These are phyloP conservation scores for Brachionus rotundiformis DNA, from an alignment of 1,140 invertebrate species.

Conservation along the genomic window DNA sequence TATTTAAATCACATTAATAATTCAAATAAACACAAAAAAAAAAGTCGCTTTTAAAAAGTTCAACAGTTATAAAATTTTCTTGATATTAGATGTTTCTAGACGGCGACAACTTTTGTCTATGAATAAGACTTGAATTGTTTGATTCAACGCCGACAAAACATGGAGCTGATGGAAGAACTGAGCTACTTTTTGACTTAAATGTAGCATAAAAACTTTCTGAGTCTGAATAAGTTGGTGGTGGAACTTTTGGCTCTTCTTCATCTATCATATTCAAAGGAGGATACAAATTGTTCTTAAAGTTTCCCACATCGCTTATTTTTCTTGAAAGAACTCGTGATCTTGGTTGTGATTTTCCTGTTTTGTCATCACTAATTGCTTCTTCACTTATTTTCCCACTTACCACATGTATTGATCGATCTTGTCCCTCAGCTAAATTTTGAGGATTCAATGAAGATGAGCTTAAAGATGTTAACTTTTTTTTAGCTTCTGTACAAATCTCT, in stretches of 20 bases:
- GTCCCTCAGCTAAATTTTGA: neutral
- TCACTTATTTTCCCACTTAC: neutral
- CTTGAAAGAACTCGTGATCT: neutral
- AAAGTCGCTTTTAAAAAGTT: neutral
- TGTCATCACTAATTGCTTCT: neutral
- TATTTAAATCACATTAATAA: too few species aligned
- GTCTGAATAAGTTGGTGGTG: constrained; percentile 43
- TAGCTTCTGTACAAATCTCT: constrained; percentile 14
- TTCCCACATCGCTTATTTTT: neutral
- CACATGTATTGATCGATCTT: neutral
- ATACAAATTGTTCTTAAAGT: neutral
- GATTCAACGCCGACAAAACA: neutral
- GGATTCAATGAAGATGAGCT: neutral
- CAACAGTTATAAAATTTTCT: neutral
- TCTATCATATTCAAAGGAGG: neutral
- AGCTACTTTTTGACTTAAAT: neutral
- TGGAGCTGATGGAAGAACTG: constrained; percentile 33
- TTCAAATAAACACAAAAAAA: too few species aligned
- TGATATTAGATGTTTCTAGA: constrained; percentile 25
- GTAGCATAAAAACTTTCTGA: constrained; percentile 17
- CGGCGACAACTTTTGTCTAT: neutral
- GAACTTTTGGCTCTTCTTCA: constrained; percentile 30
- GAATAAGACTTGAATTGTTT: neutral
- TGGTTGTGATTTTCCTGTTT: neutral
- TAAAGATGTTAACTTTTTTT: neutral